Evolutionary conservation across 2,888 invertebrate genomes (phyloP).

Genomic region (Helleia helle): DNA sequence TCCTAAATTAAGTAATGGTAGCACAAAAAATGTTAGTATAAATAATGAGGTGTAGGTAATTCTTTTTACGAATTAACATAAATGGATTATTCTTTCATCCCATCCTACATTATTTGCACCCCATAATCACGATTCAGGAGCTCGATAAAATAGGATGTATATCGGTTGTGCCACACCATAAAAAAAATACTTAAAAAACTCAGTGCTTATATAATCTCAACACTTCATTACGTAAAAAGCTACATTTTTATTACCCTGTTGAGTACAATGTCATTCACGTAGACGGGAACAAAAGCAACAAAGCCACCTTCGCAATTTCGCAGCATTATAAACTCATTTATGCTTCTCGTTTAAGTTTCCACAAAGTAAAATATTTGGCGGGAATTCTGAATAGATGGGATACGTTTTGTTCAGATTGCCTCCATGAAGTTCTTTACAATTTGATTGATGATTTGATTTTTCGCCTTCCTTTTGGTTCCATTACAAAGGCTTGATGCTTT

Average conservation of each 20-base stretch:
- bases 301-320: slow-evolving; percentile 34
- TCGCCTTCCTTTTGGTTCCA: background rate
- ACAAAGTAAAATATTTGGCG: slow-evolving; percentile 39
- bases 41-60: too few relatives aligned
- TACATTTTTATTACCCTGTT: slow-evolving; percentile 14
- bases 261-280: slow-evolving; percentile 17
- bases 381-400: slow-evolving; percentile 29
- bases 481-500: slow-evolving; percentile 1
- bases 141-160: too few relatives aligned
- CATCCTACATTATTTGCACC: too few relatives aligned
- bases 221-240: slow-evolving; percentile 7
- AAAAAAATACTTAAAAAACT: too few relatives aligned
- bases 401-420: slow-evolving; percentile 24
- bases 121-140: too few relatives aligned
- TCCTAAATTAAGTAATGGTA: too few relatives aligned
- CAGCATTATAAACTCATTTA: slow-evolving; percentile 47
- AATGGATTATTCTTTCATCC: too few relatives aligned
- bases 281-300: slow-evolving; percentile 16
- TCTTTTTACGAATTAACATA: too few relatives aligned
- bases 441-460: slow-evolving; percentile 20
- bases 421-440: slow-evolving; percentile 16
- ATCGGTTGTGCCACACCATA: too few relatives aligned
- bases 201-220: background rate
- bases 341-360: slow-evolving; percentile 25
- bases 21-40: too few relatives aligned